Base-by-base conservation (phyloP, 2,797 vertebrate genomes). In the Urosaurus nigricauda region DNA sequence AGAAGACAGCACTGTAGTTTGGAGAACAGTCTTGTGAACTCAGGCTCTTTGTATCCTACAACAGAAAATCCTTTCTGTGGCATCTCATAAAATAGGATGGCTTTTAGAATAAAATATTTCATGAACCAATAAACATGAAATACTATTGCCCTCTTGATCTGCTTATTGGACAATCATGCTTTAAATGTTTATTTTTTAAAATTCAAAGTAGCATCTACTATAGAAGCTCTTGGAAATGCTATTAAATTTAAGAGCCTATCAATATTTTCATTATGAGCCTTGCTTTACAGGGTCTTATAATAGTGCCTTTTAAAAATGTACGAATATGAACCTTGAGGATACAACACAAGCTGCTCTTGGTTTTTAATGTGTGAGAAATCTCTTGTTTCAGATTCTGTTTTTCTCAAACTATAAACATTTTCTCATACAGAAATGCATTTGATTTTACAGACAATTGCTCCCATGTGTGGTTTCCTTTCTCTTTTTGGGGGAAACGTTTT, bases 181-280 rank as follows among this genome's bases (percentile, higher is more conserved):
- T 96, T 96, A 95, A 93, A 87, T 0, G 0, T 94, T 86, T 92
- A 91, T 97, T 97, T 95, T 94, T 9, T 26, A 43, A 94, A 93
- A 93, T 87, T 95, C 93, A 95, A 95, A 95, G 92, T 96, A 95
- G 95, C 95, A 90, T 81, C 90, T 92, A 83, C 93, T 93, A 92
- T 93, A 92, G 92, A 91, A 94, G 92, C 92, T 90, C 94, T 96
- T 96, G 93, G 94, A 96, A 95, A 93, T 92, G 87, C 88, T 86
- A 92, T 96, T 97, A 96, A 96, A 95, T 93, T 96, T 96, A 96
- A 96, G 95, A 71, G 90, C 94, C 94, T 96, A 95, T 96, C 94
- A 95, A 91, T 94, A 93, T 95, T 96, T 96, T 88, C 88, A 95
- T 97, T 96, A 96, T 92, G 95, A 95, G 93, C 84, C 94, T 92